Evolutionary conservation across 2,113 vertebrate species (phyloP).

Genomic region (Dasypus novemcinctus): DNA sequence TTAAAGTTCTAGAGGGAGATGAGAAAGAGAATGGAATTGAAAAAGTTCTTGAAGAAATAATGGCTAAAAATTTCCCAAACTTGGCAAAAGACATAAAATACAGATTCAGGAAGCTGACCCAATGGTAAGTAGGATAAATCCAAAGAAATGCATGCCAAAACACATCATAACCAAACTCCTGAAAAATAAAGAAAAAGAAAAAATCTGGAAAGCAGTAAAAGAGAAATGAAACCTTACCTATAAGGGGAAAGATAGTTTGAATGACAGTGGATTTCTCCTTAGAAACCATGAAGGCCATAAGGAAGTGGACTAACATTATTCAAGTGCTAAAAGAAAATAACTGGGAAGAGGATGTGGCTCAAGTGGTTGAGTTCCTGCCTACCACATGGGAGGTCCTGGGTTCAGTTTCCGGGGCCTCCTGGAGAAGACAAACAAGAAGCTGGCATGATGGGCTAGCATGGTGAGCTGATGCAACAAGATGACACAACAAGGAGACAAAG

Average conservation of each 20-base stretch:
- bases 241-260: slow-evolving; percentile 33
- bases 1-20: neutral
- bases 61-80: slow-evolving; percentile 5
- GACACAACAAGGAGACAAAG: too few species aligned
- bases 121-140: neutral
- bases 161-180: slow-evolving; percentile 7
- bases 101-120: neutral
- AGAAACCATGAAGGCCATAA: slow-evolving; percentile 21
- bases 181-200: slow-evolving; percentile 10
- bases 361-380: too few species aligned
- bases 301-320: neutral
- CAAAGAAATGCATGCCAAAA: slow-evolving; percentile 12
- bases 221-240: slow-evolving; percentile 22
- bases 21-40: neutral
- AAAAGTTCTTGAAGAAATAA: slow-evolving; percentile 34
- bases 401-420: too few species aligned
- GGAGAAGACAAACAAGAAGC: too few species aligned
- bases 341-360: neutral
- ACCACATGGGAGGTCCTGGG: too few species aligned
- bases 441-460: too few species aligned
- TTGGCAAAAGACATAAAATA: slow-evolving; percentile 33
- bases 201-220: neutral
- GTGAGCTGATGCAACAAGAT: too few species aligned
- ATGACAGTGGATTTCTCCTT: slow-evolving; percentile 22
- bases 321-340: slow-evolving; percentile 31